Evolutionary conservation across 1,140 invertebrate species (phyloP), one percentile per base, ranked within the genome.

Genomic region (Ceratosolen fusciceps): DNA sequence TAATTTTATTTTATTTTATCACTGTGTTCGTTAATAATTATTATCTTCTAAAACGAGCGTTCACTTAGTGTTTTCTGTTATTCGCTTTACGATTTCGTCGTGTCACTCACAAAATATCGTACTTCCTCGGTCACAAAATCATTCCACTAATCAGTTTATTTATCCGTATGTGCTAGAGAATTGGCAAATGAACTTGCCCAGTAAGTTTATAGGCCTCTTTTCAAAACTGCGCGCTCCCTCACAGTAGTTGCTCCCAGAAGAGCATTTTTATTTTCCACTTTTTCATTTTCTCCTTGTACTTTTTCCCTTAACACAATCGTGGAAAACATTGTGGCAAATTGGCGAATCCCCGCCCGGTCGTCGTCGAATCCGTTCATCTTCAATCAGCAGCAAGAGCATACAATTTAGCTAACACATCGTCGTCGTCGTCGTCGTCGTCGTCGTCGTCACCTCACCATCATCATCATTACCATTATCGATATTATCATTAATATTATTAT

Each of bases 141-240:
- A 76, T 60, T 73, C 68, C 67, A 77, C 68, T 80, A 77, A 73
- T 67, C 73, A 73, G 68, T 80, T 80, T 80, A 56, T 77, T 77
- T 60, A 62, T 80, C 74, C 74, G 54, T 80, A 67, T 52, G 70
- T 80, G 74, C 68, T 77, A 74, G 24, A 77, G 77, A 67, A 84
- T 87, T 84, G 86, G 87, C 87, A 88, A 88, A 86, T 80, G 82
- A 79, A 67, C 71, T 87, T 88, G 86, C 85, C 83, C 82, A 86
- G 84, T 89, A 89, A 89, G 87, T 88, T 88, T 86, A 85, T 89
- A 89, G 88, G 88, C 88, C 88, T 89, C 87, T 84, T 86, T 85
- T 85, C 80, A 43, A 7, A 52, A 80, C 49, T 77, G 74, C 74
- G 80, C 74, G 49, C 60, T 54, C 77, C 10, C 67, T 80, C 47